phyloP scores from a whole-genome alignment of 2,888 invertebrate species.

The Drosophila incognita region DNA sequence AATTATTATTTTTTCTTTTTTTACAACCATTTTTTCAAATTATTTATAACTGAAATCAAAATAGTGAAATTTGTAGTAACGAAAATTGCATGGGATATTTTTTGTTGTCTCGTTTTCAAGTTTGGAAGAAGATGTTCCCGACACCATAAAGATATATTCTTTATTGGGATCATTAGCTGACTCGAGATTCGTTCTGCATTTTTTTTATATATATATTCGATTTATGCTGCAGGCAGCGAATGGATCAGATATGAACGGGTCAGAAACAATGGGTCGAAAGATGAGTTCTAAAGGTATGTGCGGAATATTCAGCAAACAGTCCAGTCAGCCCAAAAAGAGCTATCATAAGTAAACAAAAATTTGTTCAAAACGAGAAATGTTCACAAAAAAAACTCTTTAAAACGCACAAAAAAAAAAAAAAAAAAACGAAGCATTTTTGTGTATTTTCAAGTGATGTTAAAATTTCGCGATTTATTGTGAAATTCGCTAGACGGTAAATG shows the following conservation, averaged over 20 bases:
- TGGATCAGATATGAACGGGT: background rate
- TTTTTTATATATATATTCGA: background rate
- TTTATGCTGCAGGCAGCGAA: background rate
- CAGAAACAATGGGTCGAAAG: background rate
- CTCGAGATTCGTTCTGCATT: background rate
- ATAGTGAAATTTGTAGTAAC: background rate
- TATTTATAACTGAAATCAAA: background rate
- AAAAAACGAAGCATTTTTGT: background rate
- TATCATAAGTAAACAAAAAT: background rate
- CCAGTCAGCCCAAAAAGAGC: background rate
- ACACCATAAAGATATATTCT: background rate
- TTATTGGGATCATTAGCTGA: background rate
- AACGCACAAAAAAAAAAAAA: background rate
- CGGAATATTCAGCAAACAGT: background rate
- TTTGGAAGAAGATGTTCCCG: background rate
- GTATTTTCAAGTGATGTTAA: slow-evolving; percentile 29
- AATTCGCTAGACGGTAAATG: slow-evolving; percentile 46
- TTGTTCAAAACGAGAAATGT: background rate
- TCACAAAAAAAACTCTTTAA: background rate
- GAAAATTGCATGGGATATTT: background rate
- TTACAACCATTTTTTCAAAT: background rate
- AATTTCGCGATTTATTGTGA: slow-evolving; percentile 63
- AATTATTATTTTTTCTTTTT: background rate
- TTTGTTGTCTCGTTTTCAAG: background rate
- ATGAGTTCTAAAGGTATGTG: background rate